phyloP scores from a whole-genome alignment of 1,140 invertebrate species.

The Drosophila guanche region DNA sequence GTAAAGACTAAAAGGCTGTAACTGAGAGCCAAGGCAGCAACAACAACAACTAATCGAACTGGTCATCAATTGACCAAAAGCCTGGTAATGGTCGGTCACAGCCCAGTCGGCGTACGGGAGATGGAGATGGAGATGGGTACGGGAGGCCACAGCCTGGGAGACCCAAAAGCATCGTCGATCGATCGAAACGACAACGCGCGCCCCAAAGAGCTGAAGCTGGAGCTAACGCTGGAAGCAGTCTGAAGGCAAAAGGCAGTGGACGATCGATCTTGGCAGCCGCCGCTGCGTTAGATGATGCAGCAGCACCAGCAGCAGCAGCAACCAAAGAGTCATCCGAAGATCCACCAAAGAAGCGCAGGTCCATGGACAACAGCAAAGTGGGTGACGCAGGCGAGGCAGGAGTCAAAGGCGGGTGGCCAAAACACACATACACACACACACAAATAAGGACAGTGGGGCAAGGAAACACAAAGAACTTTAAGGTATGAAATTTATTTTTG shows the following conservation, averaged over 20 bases:
- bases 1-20: constrained; percentile 75
- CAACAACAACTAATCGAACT: constrained; percentile 82
- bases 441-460: constrained; percentile 23
- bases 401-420: constrained; percentile 49
- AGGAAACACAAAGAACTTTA: too few species aligned
- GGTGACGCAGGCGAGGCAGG: constrained; percentile 46
- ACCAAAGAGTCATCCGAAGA: constrained; percentile 34
- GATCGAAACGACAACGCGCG: constrained; percentile 72
- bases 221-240: constrained; percentile 14
- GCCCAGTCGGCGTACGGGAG: constrained; percentile 11
- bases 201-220: constrained; percentile 47
- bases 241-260: constrained; percentile 49
- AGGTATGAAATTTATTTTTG: too few species aligned
- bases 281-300: constrained; percentile 61
- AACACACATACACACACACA: constrained; percentile 49
- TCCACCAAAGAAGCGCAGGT: constrained; percentile 3
- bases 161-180: constrained; percentile 68
- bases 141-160: constrained; percentile 26
- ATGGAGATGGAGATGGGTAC: too few species aligned
- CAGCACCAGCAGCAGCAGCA: constrained; percentile 12
- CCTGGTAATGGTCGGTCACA: constrained; percentile 76
- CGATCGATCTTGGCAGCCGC: constrained; percentile 77
- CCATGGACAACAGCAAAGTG: constrained; percentile 50
- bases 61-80: constrained; percentile 81
- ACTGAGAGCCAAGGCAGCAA: constrained; percentile 26